Conservation (phyloP, 2,888 invertebrate species). For the Megaustenia siamemsis region DNA sequence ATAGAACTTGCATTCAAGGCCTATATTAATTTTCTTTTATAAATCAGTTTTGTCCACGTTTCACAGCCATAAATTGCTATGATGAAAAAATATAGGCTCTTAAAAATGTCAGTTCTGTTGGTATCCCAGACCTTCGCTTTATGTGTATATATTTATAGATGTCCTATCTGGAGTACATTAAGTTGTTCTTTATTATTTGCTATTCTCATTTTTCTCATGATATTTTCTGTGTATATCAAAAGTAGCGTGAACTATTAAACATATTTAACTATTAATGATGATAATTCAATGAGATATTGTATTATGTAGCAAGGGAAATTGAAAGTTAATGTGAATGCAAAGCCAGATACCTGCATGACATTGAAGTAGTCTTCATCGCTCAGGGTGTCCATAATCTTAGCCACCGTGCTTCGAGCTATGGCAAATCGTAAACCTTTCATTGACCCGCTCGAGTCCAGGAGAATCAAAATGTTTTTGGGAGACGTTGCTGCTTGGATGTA, state of each 20-base stretch:
- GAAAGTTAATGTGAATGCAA: too few species aligned
- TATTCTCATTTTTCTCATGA: background rate
- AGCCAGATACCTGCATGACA: conserved; percentile 85
- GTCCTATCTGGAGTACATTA: background rate
- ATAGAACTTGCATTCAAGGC: too few species aligned
- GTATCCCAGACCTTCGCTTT: too few species aligned
- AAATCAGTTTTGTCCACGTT: too few species aligned
- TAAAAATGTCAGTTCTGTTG: too few species aligned
- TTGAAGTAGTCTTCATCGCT: conserved; percentile 99
- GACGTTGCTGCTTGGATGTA: conserved; percentile 98
- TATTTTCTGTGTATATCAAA: background rate
- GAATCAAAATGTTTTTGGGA: conserved; percentile 96
- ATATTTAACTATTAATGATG: too few species aligned
- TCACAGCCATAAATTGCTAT: too few species aligned
- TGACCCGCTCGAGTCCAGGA: conserved; percentile 96
- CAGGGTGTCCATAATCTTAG: conserved; percentile 93
- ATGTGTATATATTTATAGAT: too few species aligned
- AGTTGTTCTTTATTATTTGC: background rate
- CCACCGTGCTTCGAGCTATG: conserved; percentile 93
- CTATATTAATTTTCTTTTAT: too few species aligned
- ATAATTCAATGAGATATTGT: too few species aligned
- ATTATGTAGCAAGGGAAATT: too few species aligned
- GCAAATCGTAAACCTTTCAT: conserved; percentile 95
- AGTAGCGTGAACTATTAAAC: background rate
- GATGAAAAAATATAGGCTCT: too few species aligned